These are phyloP conservation scores for Porites lobata DNA, from an alignment of 92 coral and sea anemone species.

Conservation along the genomic window DNA sequence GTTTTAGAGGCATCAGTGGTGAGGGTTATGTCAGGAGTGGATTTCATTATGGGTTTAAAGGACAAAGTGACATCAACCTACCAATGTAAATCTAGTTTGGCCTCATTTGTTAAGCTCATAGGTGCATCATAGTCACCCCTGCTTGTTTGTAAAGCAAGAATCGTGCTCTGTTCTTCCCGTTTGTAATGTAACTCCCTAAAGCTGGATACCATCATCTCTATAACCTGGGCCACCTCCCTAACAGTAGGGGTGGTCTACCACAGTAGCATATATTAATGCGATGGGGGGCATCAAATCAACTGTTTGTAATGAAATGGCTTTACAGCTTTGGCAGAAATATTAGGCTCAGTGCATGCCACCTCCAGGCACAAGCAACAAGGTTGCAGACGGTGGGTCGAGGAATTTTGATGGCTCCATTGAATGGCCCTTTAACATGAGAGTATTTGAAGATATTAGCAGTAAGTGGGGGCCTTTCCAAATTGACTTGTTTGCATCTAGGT, in stretches of 20 bases:
- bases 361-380: conserved; percentile 48
- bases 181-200: neutral
- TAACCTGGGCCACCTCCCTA: neutral
- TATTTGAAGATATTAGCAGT: conserved; percentile 28
- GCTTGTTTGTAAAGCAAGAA: neutral
- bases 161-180: neutral
- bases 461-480: conserved; percentile 46
- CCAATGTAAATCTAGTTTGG: neutral
- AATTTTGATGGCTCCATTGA: conserved; percentile 54
- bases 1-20: neutral
- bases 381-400: conserved; percentile 62
- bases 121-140: neutral
- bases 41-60: neutral
- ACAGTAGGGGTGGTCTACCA: neutral
- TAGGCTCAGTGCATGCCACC: conserved; percentile 50
- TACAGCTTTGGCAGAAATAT: conserved; percentile 54
- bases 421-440: conserved; percentile 45
- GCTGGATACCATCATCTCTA: neutral
- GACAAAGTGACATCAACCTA: neutral
- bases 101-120: neutral
- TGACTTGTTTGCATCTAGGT: conserved; percentile 56
- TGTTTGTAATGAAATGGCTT: conserved; percentile 41
- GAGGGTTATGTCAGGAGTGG: neutral
- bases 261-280: conserved; percentile 27
- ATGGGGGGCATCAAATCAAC: conserved; percentile 39